These are phyloP conservation scores for Ptiloglossa arizonensis DNA, from an alignment of 1,140 invertebrate species.

Conservation along the genomic window DNA sequence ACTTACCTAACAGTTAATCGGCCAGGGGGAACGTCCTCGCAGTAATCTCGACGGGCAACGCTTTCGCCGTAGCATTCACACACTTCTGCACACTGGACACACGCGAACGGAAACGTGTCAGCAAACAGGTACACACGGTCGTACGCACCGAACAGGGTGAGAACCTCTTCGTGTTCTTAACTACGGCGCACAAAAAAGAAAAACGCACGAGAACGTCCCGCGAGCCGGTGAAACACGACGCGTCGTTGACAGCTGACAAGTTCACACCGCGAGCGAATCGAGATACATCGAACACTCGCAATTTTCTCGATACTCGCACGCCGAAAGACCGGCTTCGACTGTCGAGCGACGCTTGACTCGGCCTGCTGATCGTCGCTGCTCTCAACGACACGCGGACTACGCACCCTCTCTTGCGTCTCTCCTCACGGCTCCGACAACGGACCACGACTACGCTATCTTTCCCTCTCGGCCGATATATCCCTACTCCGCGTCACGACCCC, in stretches of 20 bases:
- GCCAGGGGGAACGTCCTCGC: conserved; percentile 41
- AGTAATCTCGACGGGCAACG: conserved; percentile 23
- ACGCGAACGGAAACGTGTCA: conserved; percentile 31
- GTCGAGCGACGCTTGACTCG: conserved; percentile 42
- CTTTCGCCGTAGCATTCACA: conserved; percentile 37
- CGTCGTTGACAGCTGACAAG: conserved; percentile 30
- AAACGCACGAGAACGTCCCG: neutral
- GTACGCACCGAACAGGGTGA: conserved; percentile 12
- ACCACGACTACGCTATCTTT: conserved; percentile 37
- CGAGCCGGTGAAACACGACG: neutral
- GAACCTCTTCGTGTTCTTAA: neutral
- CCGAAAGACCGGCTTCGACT: conserved; percentile 69
- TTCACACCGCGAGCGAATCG: conserved; percentile 21
- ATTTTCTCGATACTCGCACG: conserved; percentile 60
- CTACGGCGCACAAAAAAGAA: conserved; percentile 6
- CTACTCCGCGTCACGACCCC: neutral
- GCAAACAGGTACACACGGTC: conserved; percentile 24
- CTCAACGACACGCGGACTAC: conserved; percentile 65
- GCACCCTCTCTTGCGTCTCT: conserved; percentile 39
- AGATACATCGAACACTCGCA: neutral
- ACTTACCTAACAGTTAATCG: conserved; percentile 39
- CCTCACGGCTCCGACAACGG: conserved; percentile 19
- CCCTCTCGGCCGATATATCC: conserved; percentile 39
- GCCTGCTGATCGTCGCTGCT: conserved; percentile 49
- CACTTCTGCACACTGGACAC: conserved; percentile 49